Evolutionary conservation across 2,888 invertebrate genomes (phyloP).

Genomic region (Limnephilus lunatus): DNA sequence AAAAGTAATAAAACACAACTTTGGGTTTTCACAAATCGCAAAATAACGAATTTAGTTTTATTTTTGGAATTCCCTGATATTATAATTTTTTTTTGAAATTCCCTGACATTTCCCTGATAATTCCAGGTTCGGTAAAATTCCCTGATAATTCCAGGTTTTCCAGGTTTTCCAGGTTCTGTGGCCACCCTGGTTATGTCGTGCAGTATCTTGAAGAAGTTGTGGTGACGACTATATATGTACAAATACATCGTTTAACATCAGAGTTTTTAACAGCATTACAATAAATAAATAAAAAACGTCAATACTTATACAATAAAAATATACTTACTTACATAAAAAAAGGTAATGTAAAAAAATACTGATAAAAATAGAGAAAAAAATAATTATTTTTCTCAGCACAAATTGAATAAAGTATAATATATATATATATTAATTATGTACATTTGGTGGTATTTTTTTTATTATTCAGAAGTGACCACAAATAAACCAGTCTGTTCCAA

Average conservation of each 20-base stretch:
- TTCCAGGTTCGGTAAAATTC: too few relatives aligned
- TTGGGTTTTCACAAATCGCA: too few relatives aligned
- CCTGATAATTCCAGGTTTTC: too few relatives aligned
- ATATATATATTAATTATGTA: not conserved
- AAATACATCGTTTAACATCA: not conserved
- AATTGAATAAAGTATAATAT: not conserved
- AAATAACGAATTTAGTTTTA: too few relatives aligned
- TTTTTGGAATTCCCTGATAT: too few relatives aligned
- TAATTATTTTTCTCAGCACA: not conserved
- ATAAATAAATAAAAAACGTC: not conserved
- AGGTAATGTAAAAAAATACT: not conserved
- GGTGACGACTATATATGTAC: too few relatives aligned
- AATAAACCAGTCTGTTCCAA: not conserved
- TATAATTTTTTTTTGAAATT: too few relatives aligned
- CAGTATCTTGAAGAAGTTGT: too few relatives aligned
- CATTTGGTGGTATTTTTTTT: not conserved
- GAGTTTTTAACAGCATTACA: not conserved
- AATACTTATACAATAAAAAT: not conserved
- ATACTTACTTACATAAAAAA: not conserved
- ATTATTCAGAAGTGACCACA: not conserved
- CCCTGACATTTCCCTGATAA: too few relatives aligned
- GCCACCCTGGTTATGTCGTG: too few relatives aligned
- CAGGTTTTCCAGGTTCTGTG: too few relatives aligned
- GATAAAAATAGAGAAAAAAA: not conserved
- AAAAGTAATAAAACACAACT: too few relatives aligned